Evolutionary conservation across 1,140 invertebrate genomes (phyloP).

Genomic region (Bombus cullumanus): DNA sequence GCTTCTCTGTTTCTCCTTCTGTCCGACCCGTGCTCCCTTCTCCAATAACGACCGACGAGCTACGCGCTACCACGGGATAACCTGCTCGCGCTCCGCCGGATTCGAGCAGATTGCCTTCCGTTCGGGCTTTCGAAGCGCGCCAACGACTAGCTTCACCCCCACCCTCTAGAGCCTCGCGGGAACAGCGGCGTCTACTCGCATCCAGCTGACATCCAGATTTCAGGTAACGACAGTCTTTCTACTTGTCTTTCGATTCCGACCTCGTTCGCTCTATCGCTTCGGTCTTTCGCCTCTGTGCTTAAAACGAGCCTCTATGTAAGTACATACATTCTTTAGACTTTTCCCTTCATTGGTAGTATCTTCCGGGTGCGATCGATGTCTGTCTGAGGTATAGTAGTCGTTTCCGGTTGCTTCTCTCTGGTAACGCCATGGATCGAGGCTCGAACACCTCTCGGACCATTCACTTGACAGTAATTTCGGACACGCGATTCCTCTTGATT

Average conservation of each 20-base stretch:
- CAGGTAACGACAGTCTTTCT: slow-evolving; percentile 51
- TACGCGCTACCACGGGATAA: slow-evolving; percentile 57
- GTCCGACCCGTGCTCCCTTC: slow-evolving; percentile 42
- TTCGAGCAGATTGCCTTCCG: slow-evolving; percentile 82
- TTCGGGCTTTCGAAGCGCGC: slow-evolving; percentile 79
- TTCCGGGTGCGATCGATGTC: neutral
- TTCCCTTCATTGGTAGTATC: neutral
- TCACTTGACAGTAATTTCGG: neutral
- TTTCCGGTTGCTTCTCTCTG: neutral
- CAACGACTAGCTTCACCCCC: slow-evolving; percentile 80
- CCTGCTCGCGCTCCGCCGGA: slow-evolving; percentile 81
- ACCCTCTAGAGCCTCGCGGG: slow-evolving; percentile 51
- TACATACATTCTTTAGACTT: no score
- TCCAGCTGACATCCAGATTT: slow-evolving; percentile 80
- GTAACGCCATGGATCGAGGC: neutral
- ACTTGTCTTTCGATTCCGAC: neutral
- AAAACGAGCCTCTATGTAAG: no score
- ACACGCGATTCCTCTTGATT: neutral
- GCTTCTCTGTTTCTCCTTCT: slow-evolving; percentile 39
- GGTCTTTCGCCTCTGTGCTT: neutral
- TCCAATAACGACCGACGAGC: slow-evolving; percentile 51
- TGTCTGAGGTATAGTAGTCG: no score
- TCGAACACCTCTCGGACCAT: neutral
- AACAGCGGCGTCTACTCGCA: slow-evolving; percentile 29
- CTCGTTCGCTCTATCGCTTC: neutral